Conservation (phyloP, 2,797 vertebrate genomes). For the Gadopsis bispinosus region DNA sequence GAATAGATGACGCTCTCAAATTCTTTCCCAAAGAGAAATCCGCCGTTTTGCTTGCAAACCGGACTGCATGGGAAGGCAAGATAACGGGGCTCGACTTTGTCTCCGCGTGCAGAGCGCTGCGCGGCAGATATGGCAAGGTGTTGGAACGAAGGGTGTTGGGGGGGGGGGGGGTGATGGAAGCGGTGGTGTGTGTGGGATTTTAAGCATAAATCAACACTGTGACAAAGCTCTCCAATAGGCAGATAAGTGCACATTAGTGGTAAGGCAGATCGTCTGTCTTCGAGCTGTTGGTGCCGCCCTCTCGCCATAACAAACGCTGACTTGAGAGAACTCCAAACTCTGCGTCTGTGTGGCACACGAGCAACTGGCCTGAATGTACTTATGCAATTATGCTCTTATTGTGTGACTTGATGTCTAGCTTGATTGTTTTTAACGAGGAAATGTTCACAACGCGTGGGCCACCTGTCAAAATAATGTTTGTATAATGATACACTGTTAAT, state of each 20-base stretch:
- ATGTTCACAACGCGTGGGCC: constrained; percentile 29
- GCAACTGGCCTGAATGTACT: constrained; percentile 30
- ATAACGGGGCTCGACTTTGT: constrained; percentile 68
- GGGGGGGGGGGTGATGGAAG: constrained; percentile 67
- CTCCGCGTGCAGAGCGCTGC: constrained; percentile 22
- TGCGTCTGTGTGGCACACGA: constrained; percentile 35
- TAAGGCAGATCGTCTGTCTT: constrained; percentile 73
- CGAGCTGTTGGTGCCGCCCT: constrained; percentile 55
- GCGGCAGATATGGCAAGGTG: constrained; percentile 47
- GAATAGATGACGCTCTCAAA: constrained; percentile 77
- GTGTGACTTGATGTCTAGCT: constrained; percentile 15
- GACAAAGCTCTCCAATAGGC: constrained; percentile 83
- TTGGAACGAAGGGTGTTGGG: constrained; percentile 52
- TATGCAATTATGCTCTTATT: constrained; percentile 10
- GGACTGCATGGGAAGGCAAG: constrained; percentile 58
- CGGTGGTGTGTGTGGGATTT: constrained; percentile 62
- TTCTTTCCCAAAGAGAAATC: constrained; percentile 72
- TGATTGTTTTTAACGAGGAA: constrained; percentile 28
- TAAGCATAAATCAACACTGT: constrained; percentile 80
- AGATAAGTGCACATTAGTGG: constrained; percentile 85
- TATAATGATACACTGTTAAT: neutral
- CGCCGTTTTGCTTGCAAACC: constrained; percentile 53
- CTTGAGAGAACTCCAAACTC: constrained; percentile 64
- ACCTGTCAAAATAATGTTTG: constrained; percentile 34
- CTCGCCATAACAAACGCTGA: constrained; percentile 51